Conservation (phyloP, 2,888 invertebrate species). For the Yponomeuta malinellus region DNA sequence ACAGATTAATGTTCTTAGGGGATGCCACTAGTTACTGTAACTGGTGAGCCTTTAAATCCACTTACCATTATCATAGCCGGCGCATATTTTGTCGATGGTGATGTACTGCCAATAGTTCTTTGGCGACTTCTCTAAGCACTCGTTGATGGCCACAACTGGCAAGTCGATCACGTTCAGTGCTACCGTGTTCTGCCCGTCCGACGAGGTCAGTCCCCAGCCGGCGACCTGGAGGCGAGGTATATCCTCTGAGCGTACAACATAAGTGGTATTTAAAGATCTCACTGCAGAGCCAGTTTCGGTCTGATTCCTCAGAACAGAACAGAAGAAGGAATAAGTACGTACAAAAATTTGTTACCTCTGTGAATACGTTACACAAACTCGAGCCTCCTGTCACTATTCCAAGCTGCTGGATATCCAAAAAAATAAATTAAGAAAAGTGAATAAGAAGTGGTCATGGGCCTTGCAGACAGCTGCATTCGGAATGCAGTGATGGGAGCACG, state of each 20-base stretch:
- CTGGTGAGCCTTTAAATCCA: neutral
- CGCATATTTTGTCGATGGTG: conserved; percentile 49
- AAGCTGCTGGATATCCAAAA: too few relatives aligned
- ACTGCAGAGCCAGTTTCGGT: neutral
- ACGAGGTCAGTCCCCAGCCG: conserved; percentile 38
- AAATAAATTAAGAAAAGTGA: too few relatives aligned
- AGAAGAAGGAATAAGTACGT: too few relatives aligned
- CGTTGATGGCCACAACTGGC: conserved; percentile 31
- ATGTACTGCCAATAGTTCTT: conserved; percentile 31
- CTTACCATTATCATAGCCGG: conserved; percentile 40
- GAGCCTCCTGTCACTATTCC: too few relatives aligned
- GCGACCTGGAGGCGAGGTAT: conserved; percentile 31
- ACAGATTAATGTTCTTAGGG: too few relatives aligned
- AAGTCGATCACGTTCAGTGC: conserved; percentile 33
- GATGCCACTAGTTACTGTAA: neutral
- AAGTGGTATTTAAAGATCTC: neutral
- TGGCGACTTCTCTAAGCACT: conserved; percentile 27
- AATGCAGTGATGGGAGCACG: too few relatives aligned
- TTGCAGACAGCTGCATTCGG: neutral
- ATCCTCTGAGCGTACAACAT: neutral
- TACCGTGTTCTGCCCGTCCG: conserved; percentile 29
- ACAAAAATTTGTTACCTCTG: too few relatives aligned
- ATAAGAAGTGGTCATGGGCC: too few relatives aligned
- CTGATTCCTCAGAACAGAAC: neutral
- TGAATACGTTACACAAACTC: too few relatives aligned